phyloP scores from a whole-genome alignment of 1,140 invertebrate species.

The Zaprionus taronus region DNA sequence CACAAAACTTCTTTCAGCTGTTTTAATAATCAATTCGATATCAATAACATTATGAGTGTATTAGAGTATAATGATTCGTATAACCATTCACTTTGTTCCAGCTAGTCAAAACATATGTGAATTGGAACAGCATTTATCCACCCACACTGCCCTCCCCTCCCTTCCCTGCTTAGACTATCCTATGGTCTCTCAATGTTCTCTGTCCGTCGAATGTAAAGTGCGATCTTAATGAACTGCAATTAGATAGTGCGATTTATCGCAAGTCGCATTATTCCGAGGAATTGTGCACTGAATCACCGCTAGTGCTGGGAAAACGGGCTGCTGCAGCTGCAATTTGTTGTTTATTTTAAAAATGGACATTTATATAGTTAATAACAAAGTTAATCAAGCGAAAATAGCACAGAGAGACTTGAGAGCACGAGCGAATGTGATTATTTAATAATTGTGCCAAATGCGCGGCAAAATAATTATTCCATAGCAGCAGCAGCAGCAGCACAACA shows the following conservation, averaged over 20 bases:
- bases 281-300: constrained; percentile 57
- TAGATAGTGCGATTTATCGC: constrained; percentile 53
- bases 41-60: background rate
- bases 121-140: background rate
- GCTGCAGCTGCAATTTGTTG: constrained; percentile 28
- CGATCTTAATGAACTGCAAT: constrained; percentile 35
- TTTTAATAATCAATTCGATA: background rate
- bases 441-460: constrained; percentile 79
- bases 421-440: constrained; percentile 79
- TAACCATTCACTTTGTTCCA: background rate
- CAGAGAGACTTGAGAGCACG: constrained; percentile 44
- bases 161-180: background rate
- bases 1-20: background rate
- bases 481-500: constrained; percentile 7
- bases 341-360: constrained; percentile 35
- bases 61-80: background rate
- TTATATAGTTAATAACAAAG: constrained; percentile 70
- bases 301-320: background rate
- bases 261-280: constrained; percentile 54
- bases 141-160: no score
- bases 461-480: constrained; percentile 67
- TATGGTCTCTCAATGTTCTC: background rate
- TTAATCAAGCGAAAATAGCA: constrained; percentile 77
- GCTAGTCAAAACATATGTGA: constrained; percentile 9
- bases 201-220: constrained; percentile 10